These are phyloP conservation scores for Geopemphigus sp. DNA, from an alignment of 1,140 invertebrate genomes.

Conservation along the genomic window DNA sequence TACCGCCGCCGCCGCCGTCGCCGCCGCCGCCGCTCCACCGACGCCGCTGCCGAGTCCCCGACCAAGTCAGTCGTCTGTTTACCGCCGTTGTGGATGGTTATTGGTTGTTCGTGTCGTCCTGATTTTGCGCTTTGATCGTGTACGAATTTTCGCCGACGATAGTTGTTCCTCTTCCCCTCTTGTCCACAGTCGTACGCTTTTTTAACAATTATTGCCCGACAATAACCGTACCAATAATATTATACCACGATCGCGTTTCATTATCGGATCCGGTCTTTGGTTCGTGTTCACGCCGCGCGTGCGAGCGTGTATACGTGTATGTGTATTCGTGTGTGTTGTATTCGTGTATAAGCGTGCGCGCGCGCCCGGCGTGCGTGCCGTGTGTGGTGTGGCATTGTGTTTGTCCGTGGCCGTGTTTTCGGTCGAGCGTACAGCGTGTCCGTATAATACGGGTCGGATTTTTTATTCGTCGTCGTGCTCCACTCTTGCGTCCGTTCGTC, in stretches of 20 bases:
- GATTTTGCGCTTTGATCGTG: background rate
- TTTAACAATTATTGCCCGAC: background rate
- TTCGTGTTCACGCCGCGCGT: too few relatives aligned
- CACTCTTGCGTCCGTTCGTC: background rate
- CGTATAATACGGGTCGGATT: background rate
- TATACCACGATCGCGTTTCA: background rate
- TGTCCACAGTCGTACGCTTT: too few relatives aligned
- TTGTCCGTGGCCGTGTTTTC: background rate
- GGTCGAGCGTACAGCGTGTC: too few relatives aligned
- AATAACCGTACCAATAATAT: background rate
- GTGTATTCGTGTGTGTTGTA: too few relatives aligned
- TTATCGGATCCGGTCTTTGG: too few relatives aligned
- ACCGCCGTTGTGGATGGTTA: background rate
- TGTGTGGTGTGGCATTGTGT: slow-evolving; percentile 1
- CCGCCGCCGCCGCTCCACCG: background rate
- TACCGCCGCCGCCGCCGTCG: background rate
- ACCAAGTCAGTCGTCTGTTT: slow-evolving; percentile 11
- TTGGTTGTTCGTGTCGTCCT: background rate
- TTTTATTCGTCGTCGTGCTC: background rate
- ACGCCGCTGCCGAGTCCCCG: background rate
- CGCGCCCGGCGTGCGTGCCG: background rate
- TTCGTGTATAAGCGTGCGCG: too few relatives aligned
- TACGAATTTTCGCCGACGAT: background rate
- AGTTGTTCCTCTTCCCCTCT: too few relatives aligned
- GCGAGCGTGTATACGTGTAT: too few relatives aligned